Percentiles rank a stretch among this genome's conserved stretches.
Evolutionary conservation across 2,113 vertebrate species (phyloP).

Genomic region (Elanoides forficatus): DNA sequence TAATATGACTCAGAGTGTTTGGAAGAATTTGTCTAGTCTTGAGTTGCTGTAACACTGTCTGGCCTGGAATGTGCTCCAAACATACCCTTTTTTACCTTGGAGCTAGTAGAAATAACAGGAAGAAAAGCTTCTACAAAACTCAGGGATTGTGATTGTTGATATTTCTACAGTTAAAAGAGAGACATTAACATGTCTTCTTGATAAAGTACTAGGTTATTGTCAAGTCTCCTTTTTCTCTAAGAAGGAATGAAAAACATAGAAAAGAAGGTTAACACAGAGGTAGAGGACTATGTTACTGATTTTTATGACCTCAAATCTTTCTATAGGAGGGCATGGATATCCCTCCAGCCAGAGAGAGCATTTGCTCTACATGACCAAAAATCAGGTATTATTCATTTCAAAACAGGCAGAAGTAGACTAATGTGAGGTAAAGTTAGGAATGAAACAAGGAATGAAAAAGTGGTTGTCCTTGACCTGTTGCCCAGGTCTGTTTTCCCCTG

Average conservation of each 20-base stretch:
- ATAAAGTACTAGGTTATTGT: background rate
- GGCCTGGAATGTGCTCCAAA: background rate
- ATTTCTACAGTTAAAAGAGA: background rate
- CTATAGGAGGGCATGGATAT: background rate
- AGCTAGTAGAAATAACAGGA: background rate
- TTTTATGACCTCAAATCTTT: background rate
- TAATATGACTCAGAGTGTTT: background rate
- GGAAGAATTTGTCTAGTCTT: background rate
- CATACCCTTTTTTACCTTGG: background rate
- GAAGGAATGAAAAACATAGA: background rate
- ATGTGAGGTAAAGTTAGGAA: background rate
- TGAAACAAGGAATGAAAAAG: background rate
- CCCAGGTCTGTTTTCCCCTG: background rate
- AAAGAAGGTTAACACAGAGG: background rate
- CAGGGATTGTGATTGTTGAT: background rate
- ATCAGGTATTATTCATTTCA: background rate
- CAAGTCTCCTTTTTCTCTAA: background rate
- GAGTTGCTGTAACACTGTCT: background rate
- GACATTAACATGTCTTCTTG: background rate
- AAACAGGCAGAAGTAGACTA: background rate
- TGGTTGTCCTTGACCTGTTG: background rate
- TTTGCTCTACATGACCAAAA: background rate
- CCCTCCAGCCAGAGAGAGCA: background rate
- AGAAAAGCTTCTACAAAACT: background rate
- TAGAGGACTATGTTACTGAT: background rate